A percentile compares a stretch with the other conserved stretches of the same genome.
phyloP scores from a whole-genome alignment of 2,888 invertebrate species.

The Phrixothrix hirtus region DNA sequence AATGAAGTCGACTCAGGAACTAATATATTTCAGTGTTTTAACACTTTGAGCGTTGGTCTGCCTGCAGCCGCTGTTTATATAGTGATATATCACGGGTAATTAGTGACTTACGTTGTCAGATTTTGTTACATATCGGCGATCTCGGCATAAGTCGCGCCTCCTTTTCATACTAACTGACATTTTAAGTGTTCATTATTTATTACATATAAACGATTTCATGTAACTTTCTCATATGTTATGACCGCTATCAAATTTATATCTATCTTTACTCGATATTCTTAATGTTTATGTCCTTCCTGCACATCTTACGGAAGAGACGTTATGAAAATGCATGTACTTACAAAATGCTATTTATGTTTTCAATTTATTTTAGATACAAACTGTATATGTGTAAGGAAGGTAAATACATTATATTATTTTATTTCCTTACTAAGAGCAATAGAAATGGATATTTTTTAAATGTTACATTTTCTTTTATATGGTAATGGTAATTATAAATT shows the following conservation, averaged over 20 bases:
- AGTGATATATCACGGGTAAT: conserved; percentile 56
- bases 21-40: conserved; percentile 56
- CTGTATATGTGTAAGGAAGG: too few species aligned
- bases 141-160: conserved; percentile 47
- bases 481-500: too few species aligned
- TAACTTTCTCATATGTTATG: conserved; percentile 48
- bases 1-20: conserved; percentile 44
- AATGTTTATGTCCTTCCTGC: neutral
- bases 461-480: too few species aligned
- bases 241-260: conserved; percentile 45
- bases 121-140: conserved; percentile 53
- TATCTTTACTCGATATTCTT: conserved; percentile 25
- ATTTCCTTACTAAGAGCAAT: too few species aligned
- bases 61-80: conserved; percentile 53
- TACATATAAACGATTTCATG: conserved; percentile 40
- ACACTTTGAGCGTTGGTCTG: conserved; percentile 53
- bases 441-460: too few species aligned
- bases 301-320: too few species aligned
- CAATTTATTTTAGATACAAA: too few species aligned
- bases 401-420: too few species aligned
- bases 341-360: too few species aligned
- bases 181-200: conserved; percentile 52
- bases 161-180: conserved; percentile 48
- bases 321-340: too few species aligned
- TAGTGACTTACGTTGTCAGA: conserved; percentile 53